These are phyloP conservation scores for Vireo griseus DNA, from an alignment of 2,797 vertebrate species.

Conservation along the genomic window DNA sequence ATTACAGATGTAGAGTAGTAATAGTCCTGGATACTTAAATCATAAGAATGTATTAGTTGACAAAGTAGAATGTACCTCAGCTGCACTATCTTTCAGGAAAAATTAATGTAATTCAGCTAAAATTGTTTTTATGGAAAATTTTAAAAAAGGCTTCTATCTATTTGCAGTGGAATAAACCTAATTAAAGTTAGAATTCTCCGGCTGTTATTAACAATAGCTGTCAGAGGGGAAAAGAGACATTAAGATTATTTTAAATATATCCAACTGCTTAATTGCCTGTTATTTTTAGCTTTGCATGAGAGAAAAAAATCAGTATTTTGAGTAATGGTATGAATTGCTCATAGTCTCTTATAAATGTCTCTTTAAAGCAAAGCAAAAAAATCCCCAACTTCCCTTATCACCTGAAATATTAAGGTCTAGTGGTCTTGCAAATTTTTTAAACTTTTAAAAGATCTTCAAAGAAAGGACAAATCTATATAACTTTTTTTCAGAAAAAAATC, in stretches of 20 bases:
- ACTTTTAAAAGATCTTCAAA: not conserved
- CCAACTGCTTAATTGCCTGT: not conserved
- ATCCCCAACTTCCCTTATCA: rapidly evolving
- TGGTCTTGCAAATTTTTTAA: not conserved
- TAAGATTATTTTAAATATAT: not conserved
- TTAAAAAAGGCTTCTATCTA: not conserved
- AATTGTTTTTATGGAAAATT: not conserved
- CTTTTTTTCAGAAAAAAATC: not conserved
- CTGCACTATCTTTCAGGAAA: not conserved
- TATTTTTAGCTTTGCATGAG: not conserved
- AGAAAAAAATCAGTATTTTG: not conserved
- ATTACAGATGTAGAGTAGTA: not conserved
- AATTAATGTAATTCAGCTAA: not conserved
- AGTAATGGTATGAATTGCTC: not conserved
- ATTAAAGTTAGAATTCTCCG: not conserved
- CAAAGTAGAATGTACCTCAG: not conserved
- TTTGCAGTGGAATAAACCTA: not conserved
- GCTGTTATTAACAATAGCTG: not conserved
- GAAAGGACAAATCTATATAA: not conserved
- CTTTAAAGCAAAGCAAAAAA: not conserved
- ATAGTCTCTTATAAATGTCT: not conserved
- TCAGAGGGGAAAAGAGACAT: not conserved
- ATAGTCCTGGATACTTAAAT: not conserved
- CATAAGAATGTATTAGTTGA: not conserved
- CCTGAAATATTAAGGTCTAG: not conserved